These are phyloP conservation scores for Amphiprion percula DNA, from an alignment of 2,113 vertebrate genomes.

Conservation along the genomic window DNA sequence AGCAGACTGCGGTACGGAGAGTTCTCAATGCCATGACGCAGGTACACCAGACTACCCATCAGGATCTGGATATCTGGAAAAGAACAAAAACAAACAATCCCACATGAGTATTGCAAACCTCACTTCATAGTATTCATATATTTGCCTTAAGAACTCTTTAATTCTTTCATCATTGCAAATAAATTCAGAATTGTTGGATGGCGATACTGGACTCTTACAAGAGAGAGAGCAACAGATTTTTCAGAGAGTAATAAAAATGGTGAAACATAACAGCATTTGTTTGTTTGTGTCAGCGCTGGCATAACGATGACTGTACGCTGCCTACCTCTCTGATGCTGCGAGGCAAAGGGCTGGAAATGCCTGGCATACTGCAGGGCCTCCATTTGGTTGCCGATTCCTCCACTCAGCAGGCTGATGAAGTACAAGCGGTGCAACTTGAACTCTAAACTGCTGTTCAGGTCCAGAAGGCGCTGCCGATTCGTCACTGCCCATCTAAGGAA, in stretches of 20 bases:
- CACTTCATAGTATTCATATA: too few relatives aligned
- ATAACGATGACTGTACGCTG: not conserved
- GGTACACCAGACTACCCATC: slow-evolving; percentile 94
- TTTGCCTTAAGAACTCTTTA: not conserved
- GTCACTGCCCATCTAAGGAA: slow-evolving; percentile 88
- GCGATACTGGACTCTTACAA: too few relatives aligned
- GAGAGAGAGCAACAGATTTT: not conserved
- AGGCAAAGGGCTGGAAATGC: slow-evolving; percentile 92
- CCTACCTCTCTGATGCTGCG: slow-evolving; percentile 90
- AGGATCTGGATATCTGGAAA: slow-evolving; percentile 91
- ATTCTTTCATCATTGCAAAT: not conserved
- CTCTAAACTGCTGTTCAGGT: slow-evolving; percentile 92
- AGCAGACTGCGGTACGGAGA: slow-evolving; percentile 91
- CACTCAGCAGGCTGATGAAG: slow-evolving; percentile 90
- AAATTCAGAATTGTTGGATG: too few relatives aligned
- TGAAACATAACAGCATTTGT: not conserved
- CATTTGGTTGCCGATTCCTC: slow-evolving; percentile 89
- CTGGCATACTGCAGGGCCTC: slow-evolving; percentile 91
- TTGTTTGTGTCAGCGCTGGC: not conserved
- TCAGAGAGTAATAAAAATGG: not conserved
- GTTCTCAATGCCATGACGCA: slow-evolving; percentile 92
- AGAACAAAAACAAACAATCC: not conserved
- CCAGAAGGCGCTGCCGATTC: slow-evolving; percentile 89
- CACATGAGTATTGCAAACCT: not conserved
- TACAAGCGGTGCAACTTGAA: slow-evolving; percentile 92